These are phyloP conservation scores for Acronicta leporina DNA, from an alignment of 2,888 invertebrate species.

Conservation along the genomic window DNA sequence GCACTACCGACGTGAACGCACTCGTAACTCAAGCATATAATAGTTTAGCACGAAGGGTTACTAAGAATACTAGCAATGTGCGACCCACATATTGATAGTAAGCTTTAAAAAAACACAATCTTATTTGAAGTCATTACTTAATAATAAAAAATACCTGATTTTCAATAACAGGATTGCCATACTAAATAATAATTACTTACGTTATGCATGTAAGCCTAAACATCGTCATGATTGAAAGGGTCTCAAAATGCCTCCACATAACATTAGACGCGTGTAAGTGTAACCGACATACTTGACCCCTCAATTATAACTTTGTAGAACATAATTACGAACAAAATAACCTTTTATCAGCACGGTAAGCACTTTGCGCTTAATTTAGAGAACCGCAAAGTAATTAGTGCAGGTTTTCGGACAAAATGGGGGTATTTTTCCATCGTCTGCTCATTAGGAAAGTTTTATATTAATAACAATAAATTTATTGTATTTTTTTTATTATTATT, in stretches of 20 bases:
- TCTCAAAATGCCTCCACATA: conserved; percentile 14
- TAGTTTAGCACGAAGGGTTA: no score
- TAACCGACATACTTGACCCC: conserved; percentile 13
- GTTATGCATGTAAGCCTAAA: no score
- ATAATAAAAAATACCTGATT: no score
- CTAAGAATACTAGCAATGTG: no score
- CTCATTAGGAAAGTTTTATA: conserved; percentile 8
- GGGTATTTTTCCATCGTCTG: conserved; percentile 1
- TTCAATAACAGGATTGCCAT: background rate
- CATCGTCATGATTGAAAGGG: conserved; percentile 30
- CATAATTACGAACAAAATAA: conserved; percentile 21
- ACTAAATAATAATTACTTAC: no score
- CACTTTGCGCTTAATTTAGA: conserved; percentile 23
- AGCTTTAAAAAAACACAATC: no score
- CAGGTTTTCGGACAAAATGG: conserved; percentile 21
- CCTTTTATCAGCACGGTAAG: conserved; percentile 21
- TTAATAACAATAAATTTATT: background rate
- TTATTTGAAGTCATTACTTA: no score
- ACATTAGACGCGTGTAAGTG: background rate
- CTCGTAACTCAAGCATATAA: no score
- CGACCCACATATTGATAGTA: no score
- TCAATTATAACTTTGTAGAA: conserved; percentile 27
- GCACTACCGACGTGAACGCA: no score
- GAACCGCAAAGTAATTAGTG: conserved; percentile 37
- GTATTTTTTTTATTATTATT: no score